phyloP scores from a whole-genome alignment of 2,113 vertebrate species.

The Eptesicus fuscus region DNA sequence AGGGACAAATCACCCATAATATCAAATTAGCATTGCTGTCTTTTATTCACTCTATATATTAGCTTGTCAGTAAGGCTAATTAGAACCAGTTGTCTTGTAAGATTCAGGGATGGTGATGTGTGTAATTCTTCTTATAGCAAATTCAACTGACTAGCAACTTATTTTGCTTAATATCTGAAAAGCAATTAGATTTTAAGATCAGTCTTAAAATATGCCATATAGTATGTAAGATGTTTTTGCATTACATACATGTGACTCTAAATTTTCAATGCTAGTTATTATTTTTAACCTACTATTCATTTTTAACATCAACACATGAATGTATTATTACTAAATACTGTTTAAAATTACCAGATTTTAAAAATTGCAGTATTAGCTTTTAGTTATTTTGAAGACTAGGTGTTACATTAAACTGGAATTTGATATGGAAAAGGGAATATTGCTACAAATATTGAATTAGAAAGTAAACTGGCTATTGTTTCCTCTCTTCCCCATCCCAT shows the following conservation, averaged over 20 bases:
- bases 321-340: not conserved
- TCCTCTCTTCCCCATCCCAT: not conserved
- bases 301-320: constrained; percentile 1
- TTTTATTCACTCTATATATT: not conserved
- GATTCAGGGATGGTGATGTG: constrained; percentile 17
- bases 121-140: constrained; percentile 28
- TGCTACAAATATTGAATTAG: constrained; percentile 11
- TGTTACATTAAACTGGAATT: not conserved
- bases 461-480: not conserved
- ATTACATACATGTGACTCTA: not conserved
- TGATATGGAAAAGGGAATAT: not conserved
- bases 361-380: not conserved
- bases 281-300: not conserved
- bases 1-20: not conserved
- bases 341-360: not conserved
- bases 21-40: not conserved
- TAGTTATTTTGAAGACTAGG: constrained; percentile 22
- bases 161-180: constrained; percentile 56
- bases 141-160: constrained; percentile 40
- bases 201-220: constrained; percentile 36
- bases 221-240: not conserved
- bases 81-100: constrained; percentile 45
- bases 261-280: constrained; percentile 30
- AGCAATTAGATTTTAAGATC: constrained; percentile 44
- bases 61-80: constrained; percentile 35